Conservation (phyloP, 2,113 vertebrate genomes). For the Etheostoma spectabile region DNA sequence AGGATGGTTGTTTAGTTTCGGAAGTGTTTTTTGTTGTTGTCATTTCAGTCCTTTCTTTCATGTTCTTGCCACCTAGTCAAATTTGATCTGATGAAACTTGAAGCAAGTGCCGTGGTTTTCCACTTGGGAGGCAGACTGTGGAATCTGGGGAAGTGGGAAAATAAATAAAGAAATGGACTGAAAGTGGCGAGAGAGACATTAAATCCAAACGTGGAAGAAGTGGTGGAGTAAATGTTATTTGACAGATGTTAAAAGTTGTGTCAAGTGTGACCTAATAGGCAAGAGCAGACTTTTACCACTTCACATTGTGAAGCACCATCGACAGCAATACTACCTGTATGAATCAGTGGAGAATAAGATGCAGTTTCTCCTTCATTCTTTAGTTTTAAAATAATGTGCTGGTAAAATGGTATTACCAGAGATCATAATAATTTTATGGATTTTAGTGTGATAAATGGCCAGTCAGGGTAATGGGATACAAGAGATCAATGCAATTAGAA, state of each 20-base stretch:
- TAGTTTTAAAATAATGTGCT: constrained; percentile 26
- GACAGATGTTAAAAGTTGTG: constrained; percentile 46
- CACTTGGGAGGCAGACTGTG: constrained; percentile 34
- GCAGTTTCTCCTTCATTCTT: constrained; percentile 19
- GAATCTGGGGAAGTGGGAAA: constrained; percentile 19
- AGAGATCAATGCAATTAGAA: constrained; percentile 57
- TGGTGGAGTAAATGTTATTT: constrained; percentile 52
- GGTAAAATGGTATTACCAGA: constrained; percentile 19
- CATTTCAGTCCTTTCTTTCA: constrained; percentile 45
- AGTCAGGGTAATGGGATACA: constrained; percentile 42
- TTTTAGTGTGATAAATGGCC: constrained; percentile 42
- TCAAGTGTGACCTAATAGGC: constrained; percentile 70
- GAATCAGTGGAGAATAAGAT: constrained; percentile 32
- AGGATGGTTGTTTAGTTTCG: constrained; percentile 4
- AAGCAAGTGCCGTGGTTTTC: constrained; percentile 54
- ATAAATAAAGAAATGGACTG: constrained; percentile 14
- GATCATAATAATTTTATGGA: constrained; percentile 40
- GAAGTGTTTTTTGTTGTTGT: constrained; percentile 28
- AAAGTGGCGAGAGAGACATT: constrained; percentile 25
- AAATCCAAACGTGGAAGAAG: constrained; percentile 30
- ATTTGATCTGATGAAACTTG: constrained; percentile 66
- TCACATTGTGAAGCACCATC: constrained; percentile 35
- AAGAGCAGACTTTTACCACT: constrained; percentile 37
- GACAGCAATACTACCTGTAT: constrained; percentile 48
- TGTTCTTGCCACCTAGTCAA: constrained; percentile 57